Conservation (phyloP, 37 sponge, comb jelly and placozoan species). For the Beroe forskalii region DNA sequence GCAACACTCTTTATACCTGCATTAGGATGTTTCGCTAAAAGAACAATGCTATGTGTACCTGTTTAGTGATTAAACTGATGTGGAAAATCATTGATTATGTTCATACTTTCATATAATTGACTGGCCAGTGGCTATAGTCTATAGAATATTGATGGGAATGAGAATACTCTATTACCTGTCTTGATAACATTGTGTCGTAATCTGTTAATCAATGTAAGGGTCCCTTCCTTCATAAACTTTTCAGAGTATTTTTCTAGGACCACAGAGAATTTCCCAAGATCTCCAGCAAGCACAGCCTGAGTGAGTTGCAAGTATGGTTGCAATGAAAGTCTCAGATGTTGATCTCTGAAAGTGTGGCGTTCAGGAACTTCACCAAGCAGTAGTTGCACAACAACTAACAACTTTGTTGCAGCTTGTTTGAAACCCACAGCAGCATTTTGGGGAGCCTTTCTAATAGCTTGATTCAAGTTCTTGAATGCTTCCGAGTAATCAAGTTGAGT, state of each 20-base stretch:
- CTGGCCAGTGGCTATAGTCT: too few relatives aligned
- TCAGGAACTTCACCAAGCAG: constrained; percentile 96
- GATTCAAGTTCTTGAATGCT: constrained; percentile 76
- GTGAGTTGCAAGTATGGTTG: constrained; percentile 87
- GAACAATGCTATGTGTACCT: too few relatives aligned
- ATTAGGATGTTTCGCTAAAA: too few relatives aligned
- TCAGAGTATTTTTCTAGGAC: constrained; percentile 71
- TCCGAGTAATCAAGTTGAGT: constrained; percentile 92
- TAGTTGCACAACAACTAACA: constrained; percentile 87
- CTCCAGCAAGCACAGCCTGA: constrained; percentile 90
- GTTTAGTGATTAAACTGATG: too few relatives aligned
- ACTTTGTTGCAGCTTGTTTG: constrained; percentile 92
- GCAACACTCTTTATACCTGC: constrained; percentile 64
- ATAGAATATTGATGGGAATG: not conserved
- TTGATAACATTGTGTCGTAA: constrained; percentile 97
- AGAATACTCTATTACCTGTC: constrained; percentile 76
- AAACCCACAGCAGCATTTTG: constrained; percentile 90
- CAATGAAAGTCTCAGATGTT: constrained; percentile 78
- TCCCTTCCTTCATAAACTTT: constrained; percentile 82
- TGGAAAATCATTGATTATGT: too few relatives aligned
- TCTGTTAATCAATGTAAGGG: constrained; percentile 86
- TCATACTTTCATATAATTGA: too few relatives aligned
- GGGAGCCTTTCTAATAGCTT: constrained; percentile 97
- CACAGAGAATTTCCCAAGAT: constrained; percentile 77
- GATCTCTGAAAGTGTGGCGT: constrained; percentile 82